These are phyloP conservation scores for Hirtodrosophila confusa DNA, from an alignment of 2,888 invertebrate species.

Conservation along the genomic window DNA sequence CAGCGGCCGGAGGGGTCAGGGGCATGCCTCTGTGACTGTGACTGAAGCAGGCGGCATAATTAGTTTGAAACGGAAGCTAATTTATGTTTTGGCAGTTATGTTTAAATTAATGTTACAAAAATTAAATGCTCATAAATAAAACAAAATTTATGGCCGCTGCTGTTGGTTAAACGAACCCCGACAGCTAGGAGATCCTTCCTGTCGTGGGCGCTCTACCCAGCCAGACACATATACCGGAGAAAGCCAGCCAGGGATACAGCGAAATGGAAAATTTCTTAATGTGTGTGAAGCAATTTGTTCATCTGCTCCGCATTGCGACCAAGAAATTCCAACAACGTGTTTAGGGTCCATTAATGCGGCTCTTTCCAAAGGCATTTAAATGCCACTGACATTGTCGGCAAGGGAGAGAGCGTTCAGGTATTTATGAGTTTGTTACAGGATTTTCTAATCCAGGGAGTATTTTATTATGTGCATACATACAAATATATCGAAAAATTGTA, in stretches of 20 bases:
- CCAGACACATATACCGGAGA: neutral
- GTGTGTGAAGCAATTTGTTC: conserved; percentile 73
- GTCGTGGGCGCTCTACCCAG: conserved; percentile 14
- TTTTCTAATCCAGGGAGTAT: conserved; percentile 20
- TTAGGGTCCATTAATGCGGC: conserved; percentile 70
- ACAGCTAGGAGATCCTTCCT: conserved; percentile 42
- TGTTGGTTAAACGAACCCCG: conserved; percentile 37
- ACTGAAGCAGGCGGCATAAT: conserved; percentile 76
- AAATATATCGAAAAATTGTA: too few relatives aligned
- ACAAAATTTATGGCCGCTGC: conserved; percentile 68
- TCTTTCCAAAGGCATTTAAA: conserved; percentile 47
- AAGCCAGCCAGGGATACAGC: conserved; percentile 6
- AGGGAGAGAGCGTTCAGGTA: conserved; percentile 31
- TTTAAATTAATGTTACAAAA: conserved; percentile 82
- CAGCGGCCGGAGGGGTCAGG: conserved; percentile 18
- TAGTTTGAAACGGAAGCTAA: conserved; percentile 83
- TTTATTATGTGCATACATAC: neutral
- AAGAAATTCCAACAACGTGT: conserved; percentile 68
- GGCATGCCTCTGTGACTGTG: conserved; percentile 27
- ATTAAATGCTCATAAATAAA: conserved; percentile 82
- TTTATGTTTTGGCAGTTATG: conserved; percentile 84
- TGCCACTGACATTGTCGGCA: conserved; percentile 26
- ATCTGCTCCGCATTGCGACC: conserved; percentile 30
- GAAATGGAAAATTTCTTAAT: conserved; percentile 58
- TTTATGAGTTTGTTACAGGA: conserved; percentile 27